Evolutionary conservation across 2,797 vertebrate genomes (phyloP), one percentile per base, ranked within the genome.

Genomic region (Myotis vivesi): DNA sequence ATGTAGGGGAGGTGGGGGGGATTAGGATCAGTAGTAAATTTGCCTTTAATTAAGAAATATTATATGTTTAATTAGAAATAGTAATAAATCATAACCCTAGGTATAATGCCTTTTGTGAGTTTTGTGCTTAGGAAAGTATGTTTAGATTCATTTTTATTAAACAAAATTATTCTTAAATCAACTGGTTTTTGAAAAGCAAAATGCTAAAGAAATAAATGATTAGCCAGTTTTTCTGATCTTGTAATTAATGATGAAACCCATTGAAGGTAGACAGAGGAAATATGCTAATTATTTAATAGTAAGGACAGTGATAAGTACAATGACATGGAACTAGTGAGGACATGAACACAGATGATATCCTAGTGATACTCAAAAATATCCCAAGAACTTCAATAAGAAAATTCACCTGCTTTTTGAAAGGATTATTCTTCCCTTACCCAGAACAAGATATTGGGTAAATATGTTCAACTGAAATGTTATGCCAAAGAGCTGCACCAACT

Each of bases 121-220:
- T 82, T 82, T n/a, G 20, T 77, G 46, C 66, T 82, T 87, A 41
- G 33, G 7, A 89, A 80, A 91, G 41, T 95, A 33, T 69, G 22
- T 64, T 84, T 95, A 19, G 41, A 77, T 76, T 85, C 30, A 36
- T 55, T 79, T 89, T 85, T 83, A 82, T 72, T 86, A 69, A 87
- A 25, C 53, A 95, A 76, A 92, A 86, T 62, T 73, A 83, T 76
- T 89, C 49, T 89, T 96, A 85, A 91, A 66, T 89, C n/a, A 80
- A 73, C 12, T 77, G 28, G 2, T 62, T 89, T 89, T 90, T 28
- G 69, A 92, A 95, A 94, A 49, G 62, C 59, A 88, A 76, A 88
- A 91, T 87, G 23, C 46, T 81, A 59, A 82, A 82, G 44, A 88
- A 88, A 66, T 22, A 79, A 88, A 72, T 44, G 62, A 51, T 22